Conservation (phyloP, 2,888 invertebrate genomes). For the Pheosia tremula region DNA sequence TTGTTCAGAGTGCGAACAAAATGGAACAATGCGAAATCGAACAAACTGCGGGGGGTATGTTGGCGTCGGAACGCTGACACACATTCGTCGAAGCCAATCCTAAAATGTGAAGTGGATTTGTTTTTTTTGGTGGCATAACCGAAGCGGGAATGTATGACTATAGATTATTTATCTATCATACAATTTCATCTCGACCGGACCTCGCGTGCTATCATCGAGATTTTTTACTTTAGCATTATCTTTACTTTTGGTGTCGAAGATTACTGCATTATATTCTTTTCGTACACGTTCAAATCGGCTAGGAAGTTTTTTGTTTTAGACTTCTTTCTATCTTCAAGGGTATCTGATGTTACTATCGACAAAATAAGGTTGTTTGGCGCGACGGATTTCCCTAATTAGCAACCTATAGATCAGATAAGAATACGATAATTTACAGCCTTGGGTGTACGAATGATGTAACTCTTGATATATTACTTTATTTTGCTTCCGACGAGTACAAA, state of each 20-base stretch:
- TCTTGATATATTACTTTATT: too few relatives aligned
- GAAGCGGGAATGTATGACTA: neutral
- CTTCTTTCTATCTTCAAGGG: neutral
- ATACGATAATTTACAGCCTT: neutral
- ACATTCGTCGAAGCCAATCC: constrained; percentile 41
- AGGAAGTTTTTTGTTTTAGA: neutral
- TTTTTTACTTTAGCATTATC: too few relatives aligned
- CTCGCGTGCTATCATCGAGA: too few relatives aligned
- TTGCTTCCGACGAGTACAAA: too few relatives aligned
- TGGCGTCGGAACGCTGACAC: constrained; percentile 38
- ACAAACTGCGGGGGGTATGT: constrained; percentile 40
- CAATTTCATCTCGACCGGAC: too few relatives aligned
- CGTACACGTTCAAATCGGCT: neutral
- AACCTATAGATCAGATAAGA: neutral
- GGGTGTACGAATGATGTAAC: too few relatives aligned
- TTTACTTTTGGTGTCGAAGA: too few relatives aligned
- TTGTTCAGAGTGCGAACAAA: constrained; percentile 47
- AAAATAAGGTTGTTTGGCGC: neutral
- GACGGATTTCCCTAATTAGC: neutral
- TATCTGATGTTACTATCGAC: neutral
- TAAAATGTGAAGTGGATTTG: constrained; percentile 40
- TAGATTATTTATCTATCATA: too few relatives aligned
- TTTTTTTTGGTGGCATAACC: constrained; percentile 24
- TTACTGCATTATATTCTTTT: neutral
- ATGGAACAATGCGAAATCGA: constrained; percentile 44